Base-by-base conservation (phyloP, 2,113 vertebrate species). In the Pyxicephalus adspersus region DNA sequence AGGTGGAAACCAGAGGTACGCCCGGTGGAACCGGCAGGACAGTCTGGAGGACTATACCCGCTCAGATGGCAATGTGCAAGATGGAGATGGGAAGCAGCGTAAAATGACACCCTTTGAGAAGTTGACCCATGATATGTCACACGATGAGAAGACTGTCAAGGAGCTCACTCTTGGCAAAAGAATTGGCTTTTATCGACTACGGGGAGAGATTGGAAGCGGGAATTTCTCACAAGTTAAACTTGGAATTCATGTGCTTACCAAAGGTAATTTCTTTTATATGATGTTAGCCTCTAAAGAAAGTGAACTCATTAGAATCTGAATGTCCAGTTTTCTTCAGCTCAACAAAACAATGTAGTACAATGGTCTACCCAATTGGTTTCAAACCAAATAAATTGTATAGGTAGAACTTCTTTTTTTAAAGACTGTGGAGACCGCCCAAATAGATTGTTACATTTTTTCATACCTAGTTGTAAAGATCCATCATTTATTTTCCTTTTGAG, bases 221-320 rank as follows among this genome's bases (percentile, higher is more conserved):
- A 99, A 98, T 90, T 99, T 99, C 81, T 99, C 98, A 0, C 97
- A 98, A 81, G 98, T 99, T 87, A 99, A 97, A 84, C 93, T 98
- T 20, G 97, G 97, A 81, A 93, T 99, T 85, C 97, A 99, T 86
- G 94, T 95, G 20, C 90, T 99, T 71, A 97, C 95, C 61, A 98
- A 95, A 98, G 98, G 98, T 98, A 95, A 80, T 89, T 23, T 72
- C 2, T 45, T 45, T 9, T 1, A 45, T 13, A 8, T 34, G 31
- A 34, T 34, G 6, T 34, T 34, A 34, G 31, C 31, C 31, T 45
- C 38, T 9, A 38, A 5, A 1, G 11, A 5, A 8, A 38, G 11
- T 38, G 38, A 9, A 9, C 9, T 8, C 38, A 45, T 13, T 13
- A 38, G 5, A 45, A 45, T 0, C 38, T 45, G 38, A 45, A 13